These are phyloP conservation scores for Thripadectes ignobilis DNA, from an alignment of 2,797 vertebrate genomes.

Conservation along the genomic window DNA sequence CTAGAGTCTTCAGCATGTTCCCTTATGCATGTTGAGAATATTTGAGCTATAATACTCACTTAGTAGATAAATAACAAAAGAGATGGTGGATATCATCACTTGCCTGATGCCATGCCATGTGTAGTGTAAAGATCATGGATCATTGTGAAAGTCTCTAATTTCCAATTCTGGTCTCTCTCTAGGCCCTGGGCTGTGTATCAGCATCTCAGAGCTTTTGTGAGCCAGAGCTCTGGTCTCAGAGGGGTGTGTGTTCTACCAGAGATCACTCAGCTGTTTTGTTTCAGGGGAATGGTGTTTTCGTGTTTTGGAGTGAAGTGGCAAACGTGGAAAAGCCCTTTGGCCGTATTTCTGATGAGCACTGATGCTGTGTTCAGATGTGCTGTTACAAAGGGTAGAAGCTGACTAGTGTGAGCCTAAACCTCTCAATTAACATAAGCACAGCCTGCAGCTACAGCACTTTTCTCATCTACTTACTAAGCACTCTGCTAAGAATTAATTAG, in stretches of 20 bases:
- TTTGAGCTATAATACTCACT: background rate
- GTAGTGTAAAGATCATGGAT: background rate
- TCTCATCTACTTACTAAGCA: background rate
- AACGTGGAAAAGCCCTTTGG: background rate
- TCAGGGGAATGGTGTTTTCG: background rate
- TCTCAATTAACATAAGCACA: conserved; percentile 43
- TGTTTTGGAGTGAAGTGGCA: background rate
- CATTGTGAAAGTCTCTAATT: background rate
- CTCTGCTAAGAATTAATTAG: conserved; percentile 43
- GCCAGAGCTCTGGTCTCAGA: background rate
- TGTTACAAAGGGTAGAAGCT: conserved; percentile 4
- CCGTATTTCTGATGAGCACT: background rate
- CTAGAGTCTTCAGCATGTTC: background rate
- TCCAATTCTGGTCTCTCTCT: background rate
- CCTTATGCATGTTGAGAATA: background rate
- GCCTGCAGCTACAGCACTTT: background rate
- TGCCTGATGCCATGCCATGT: background rate
- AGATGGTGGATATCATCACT: background rate
- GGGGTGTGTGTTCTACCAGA: background rate
- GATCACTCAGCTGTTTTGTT: background rate
- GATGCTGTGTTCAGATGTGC: background rate
- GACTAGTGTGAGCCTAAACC: conserved; percentile 29
- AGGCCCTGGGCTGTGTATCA: background rate
- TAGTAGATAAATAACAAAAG: background rate
- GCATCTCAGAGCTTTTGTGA: background rate